Percentiles rank a stretch among this genome's conserved stretches.
Conservation (phyloP, 64 coral and sea anemone genomes). For the Astreopora myriophthalma region DNA sequence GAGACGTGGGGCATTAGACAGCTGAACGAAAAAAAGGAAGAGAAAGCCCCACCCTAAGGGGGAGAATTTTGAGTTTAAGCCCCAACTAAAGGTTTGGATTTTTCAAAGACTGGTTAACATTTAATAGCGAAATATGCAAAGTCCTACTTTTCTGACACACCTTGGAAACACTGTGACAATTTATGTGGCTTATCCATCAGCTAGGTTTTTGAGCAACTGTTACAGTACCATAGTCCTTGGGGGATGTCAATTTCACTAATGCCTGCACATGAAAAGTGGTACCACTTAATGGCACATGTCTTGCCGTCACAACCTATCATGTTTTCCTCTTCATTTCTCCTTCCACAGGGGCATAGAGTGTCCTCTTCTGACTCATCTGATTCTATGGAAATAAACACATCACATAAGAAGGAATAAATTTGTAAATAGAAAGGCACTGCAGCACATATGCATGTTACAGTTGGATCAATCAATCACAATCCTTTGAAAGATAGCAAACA, state of each 20-base stretch:
- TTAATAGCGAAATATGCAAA: slow-evolving; percentile 1
- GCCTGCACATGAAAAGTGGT: slow-evolving; percentile 48
- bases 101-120: slow-evolving; percentile 9
- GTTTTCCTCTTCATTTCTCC: slow-evolving; percentile 23
- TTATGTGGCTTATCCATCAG: slow-evolving; percentile 11
- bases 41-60: slow-evolving; percentile 1
- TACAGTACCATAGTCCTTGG: slow-evolving; percentile 19
- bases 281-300: slow-evolving; percentile 56
- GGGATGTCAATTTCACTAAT: background rate
- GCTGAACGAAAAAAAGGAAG: slow-evolving; percentile 1
- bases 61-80: background rate
- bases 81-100: slow-evolving; percentile 1
- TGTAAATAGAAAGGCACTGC: slow-evolving; percentile 25
- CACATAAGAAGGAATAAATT: slow-evolving; percentile 20
- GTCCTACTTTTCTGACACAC: slow-evolving; percentile 25
- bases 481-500: slow-evolving; percentile 19
- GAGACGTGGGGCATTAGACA: background rate
- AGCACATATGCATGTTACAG: slow-evolving; percentile 7
- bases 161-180: slow-evolving; percentile 21
- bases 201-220: slow-evolving; percentile 18
- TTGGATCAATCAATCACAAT: slow-evolving; percentile 24
- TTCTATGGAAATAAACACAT: slow-evolving; percentile 11
- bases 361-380: slow-evolving; percentile 39
- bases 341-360: slow-evolving; percentile 41
- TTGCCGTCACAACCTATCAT: slow-evolving; percentile 55